Conservation (phyloP, 2,888 invertebrate genomes). For the Pristionchus mayeri region DNA sequence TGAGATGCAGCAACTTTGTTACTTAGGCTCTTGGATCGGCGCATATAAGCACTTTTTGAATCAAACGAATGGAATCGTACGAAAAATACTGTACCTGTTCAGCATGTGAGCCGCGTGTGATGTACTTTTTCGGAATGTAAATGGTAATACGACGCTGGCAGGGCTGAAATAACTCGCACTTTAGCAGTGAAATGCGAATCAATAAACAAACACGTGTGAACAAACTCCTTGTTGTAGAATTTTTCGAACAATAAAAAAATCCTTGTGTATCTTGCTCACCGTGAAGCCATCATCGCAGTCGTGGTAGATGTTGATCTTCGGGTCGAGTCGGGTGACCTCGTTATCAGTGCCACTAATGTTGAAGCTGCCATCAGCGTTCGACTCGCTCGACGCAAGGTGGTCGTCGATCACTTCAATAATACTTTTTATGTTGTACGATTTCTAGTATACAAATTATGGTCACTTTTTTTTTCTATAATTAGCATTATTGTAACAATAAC, state of each 20-base stretch:
- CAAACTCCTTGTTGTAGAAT: neutral
- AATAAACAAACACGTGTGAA: too few species aligned
- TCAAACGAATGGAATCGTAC: too few species aligned
- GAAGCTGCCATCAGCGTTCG: slow-evolving; percentile 57
- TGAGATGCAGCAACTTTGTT: too few species aligned
- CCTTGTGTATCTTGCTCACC: slow-evolving; percentile 39
- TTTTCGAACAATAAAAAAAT: neutral
- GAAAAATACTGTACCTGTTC: too few species aligned
- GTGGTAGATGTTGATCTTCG: slow-evolving; percentile 64
- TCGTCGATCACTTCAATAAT: slow-evolving; percentile 56
- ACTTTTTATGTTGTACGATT: too few species aligned
- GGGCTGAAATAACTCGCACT: too few species aligned
- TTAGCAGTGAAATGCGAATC: too few species aligned
- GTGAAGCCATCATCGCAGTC: slow-evolving; percentile 63
- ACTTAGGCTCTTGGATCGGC: too few species aligned
- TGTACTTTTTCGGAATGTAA: slow-evolving; percentile 62
- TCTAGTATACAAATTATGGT: neutral
- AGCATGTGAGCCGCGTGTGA: too few species aligned
- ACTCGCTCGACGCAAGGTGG: slow-evolving; percentile 60
- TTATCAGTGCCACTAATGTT: slow-evolving; percentile 58
- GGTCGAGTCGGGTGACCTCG: slow-evolving; percentile 63
- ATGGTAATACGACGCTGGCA: slow-evolving; percentile 63
- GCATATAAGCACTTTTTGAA: too few species aligned
- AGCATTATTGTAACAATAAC: neutral
- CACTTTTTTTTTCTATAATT: neutral